These are phyloP conservation scores for Rotaria socialis DNA, from an alignment of 2,888 invertebrate genomes.

Conservation along the genomic window DNA sequence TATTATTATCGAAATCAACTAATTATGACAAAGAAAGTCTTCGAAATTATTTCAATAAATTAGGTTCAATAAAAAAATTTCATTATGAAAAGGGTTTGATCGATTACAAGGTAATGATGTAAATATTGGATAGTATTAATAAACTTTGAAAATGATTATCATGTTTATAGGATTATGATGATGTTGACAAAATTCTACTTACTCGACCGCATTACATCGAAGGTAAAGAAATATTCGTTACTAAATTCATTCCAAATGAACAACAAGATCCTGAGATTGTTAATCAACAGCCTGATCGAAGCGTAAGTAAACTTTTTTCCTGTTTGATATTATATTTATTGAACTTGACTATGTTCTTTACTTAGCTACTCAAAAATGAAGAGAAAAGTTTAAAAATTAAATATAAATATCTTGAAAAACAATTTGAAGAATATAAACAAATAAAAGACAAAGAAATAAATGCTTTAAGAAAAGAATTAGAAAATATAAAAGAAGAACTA, in stretches of 20 bases:
- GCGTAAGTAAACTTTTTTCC: not conserved
- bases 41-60: not conserved
- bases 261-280: not conserved
- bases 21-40: not conserved
- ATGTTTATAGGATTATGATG: not conserved
- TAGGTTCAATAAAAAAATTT: not conserved
- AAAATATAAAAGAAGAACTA: not conserved
- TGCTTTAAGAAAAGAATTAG: not conserved
- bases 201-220: not conserved
- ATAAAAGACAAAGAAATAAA: not conserved
- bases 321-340: too few species aligned
- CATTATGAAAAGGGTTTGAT: not conserved
- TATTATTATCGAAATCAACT: not conserved
- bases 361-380: not conserved
- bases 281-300: not conserved
- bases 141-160: too few species aligned
- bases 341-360: too few species aligned
- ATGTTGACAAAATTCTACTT: not conserved
- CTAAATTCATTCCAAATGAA: not conserved
- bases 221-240: not conserved
- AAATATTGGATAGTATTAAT: too few species aligned
- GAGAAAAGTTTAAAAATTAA: not conserved
- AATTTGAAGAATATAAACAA: slow-evolving; percentile 9
- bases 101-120: not conserved
- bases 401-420: not conserved